Conservation (phyloP, 2,888 invertebrate species). For the Sussaba pulchella region DNA sequence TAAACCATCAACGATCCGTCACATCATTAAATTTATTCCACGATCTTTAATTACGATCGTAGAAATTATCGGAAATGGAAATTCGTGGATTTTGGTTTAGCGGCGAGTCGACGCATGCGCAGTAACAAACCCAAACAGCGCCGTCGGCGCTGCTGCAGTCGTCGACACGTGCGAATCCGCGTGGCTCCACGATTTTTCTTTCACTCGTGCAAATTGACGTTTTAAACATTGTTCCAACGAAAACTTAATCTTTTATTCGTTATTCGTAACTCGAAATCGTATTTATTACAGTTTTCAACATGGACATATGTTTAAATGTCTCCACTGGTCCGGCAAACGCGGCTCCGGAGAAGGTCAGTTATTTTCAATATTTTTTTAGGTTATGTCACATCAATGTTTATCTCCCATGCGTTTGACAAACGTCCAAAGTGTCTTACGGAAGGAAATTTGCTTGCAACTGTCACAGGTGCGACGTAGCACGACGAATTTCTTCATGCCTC, state of each 20-base stretch:
- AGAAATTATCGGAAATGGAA: too few species aligned
- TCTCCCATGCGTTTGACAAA: neutral
- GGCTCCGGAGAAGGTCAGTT: conserved; percentile 74
- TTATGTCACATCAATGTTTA: conserved; percentile 61
- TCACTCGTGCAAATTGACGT: neutral
- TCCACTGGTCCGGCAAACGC: conserved; percentile 67
- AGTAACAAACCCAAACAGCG: too few species aligned
- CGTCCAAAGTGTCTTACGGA: neutral
- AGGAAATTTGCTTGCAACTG: conserved; percentile 11
- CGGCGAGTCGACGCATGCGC: conserved; percentile 11
- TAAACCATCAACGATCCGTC: too few species aligned
- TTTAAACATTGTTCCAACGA: neutral
- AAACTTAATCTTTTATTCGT: conserved; percentile 7
- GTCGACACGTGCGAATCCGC: conserved; percentile 1
- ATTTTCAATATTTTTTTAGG: too few species aligned
- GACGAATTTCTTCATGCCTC: conserved; percentile 67
- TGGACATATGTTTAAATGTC: conserved; percentile 81
- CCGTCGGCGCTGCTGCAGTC: too few species aligned
- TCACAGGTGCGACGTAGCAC: conserved; percentile 61
- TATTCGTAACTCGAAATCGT: conserved; percentile 9
- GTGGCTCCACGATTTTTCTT: neutral
- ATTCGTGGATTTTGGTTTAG: neutral
- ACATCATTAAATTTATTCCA: too few species aligned
- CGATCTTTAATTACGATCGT: too few species aligned
- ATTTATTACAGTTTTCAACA: conserved; percentile 75